phyloP scores from a whole-genome alignment of 2,888 invertebrate genomes.

The Phoronis australis region DNA sequence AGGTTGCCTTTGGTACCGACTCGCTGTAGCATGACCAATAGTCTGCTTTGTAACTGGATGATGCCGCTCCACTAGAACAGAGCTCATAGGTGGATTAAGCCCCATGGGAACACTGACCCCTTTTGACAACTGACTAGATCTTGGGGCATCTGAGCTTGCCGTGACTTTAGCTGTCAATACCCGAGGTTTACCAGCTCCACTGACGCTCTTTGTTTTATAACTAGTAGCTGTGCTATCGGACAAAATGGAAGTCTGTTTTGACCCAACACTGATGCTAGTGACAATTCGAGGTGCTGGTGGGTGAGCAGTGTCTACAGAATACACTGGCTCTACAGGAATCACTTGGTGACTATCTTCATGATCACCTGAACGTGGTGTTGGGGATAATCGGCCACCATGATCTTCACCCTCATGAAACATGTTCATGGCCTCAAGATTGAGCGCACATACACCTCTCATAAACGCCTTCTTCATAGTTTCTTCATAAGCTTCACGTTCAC shows the following conservation, averaged over 20 bases:
- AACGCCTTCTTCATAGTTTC: constrained; percentile 52
- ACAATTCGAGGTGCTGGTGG: constrained; percentile 24
- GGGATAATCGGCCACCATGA: constrained; percentile 1
- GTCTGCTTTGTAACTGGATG: constrained; percentile 47
- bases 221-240: too few species aligned
- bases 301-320: constrained; percentile 10
- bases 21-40: constrained; percentile 42
- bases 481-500: constrained; percentile 40
- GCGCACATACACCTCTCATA: constrained; percentile 53
- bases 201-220: too few species aligned
- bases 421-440: constrained; percentile 51
- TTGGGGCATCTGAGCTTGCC: constrained; percentile 20
- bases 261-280: too few species aligned
- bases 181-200: not conserved
- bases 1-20: constrained; percentile 27
- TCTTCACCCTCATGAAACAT: constrained; percentile 41
- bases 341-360: not conserved
- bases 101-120: not conserved
- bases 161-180: constrained; percentile 19
- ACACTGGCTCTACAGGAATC: constrained; percentile 28
- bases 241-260: too few species aligned
- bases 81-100: constrained; percentile 46
- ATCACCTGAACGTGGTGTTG: not conserved
- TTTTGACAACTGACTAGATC: not conserved
- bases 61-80: constrained; percentile 46